These are phyloP conservation scores for Penaeus indicus DNA, from an alignment of 1,140 invertebrate species.

Conservation along the genomic window DNA sequence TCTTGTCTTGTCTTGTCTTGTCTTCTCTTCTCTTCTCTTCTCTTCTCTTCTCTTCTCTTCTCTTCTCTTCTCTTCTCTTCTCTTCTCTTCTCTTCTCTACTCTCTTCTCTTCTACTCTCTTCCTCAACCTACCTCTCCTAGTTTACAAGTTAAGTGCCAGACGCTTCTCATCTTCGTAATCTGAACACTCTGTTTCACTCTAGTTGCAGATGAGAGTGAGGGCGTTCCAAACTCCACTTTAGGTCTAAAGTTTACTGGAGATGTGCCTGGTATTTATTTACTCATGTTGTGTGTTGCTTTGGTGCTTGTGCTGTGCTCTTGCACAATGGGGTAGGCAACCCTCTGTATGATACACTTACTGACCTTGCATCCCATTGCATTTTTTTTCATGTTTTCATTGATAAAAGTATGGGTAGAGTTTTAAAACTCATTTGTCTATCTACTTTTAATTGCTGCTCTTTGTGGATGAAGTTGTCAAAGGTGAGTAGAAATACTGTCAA, in stretches of 20 bases:
- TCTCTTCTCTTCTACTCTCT: background rate
- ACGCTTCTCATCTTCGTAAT: slow-evolving; percentile 45
- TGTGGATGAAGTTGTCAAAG: slow-evolving; percentile 61
- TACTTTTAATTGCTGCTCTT: slow-evolving; percentile 42
- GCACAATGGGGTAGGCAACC: too few species aligned
- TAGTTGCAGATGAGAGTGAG: slow-evolving; percentile 61
- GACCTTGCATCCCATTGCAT: too few species aligned
- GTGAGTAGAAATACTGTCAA: slow-evolving; percentile 35
- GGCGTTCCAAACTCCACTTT: slow-evolving; percentile 52
- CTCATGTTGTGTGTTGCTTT: slow-evolving; percentile 59
- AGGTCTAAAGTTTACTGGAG: slow-evolving; percentile 61
- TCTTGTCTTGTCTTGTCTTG: background rate
- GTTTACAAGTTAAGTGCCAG: background rate
- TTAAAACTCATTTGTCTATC: slow-evolving; percentile 2
- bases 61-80: too few species aligned
- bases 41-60: background rate
- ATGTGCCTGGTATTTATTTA: slow-evolving; percentile 62
- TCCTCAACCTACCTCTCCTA: background rate
- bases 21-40: background rate
- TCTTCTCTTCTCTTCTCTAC: too few species aligned
- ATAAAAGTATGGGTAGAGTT: slow-evolving; percentile 11
- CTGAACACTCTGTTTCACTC: slow-evolving; percentile 47
- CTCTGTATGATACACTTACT: too few species aligned
- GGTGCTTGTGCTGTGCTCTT: slow-evolving; percentile 31
- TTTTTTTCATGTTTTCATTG: background rate